Conservation (phyloP, 2,888 invertebrate genomes). For the Carpatolechia fugitivella region DNA sequence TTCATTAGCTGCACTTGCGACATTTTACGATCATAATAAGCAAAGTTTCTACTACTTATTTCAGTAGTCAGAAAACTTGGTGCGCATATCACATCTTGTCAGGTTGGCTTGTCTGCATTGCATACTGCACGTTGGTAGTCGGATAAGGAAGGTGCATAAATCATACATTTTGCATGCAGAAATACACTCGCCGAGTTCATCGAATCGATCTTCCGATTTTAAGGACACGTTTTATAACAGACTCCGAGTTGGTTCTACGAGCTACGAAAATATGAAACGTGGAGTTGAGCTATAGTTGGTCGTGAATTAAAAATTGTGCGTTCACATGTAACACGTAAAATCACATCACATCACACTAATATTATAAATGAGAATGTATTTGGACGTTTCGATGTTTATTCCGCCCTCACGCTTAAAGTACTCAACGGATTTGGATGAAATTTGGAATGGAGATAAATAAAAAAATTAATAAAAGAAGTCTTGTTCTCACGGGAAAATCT, state of each 20-base stretch:
- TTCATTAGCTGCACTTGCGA: too few relatives aligned
- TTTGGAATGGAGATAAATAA: too few relatives aligned
- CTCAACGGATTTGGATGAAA: too few relatives aligned
- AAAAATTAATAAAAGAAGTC: too few relatives aligned
- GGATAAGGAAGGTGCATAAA: slow-evolving; percentile 55
- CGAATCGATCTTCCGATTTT: slow-evolving; percentile 55
- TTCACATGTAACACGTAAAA: too few relatives aligned
- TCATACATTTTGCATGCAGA: slow-evolving; percentile 62
- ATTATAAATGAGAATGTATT: too few relatives aligned
- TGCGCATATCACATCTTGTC: slow-evolving; percentile 27
- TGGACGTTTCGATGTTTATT: too few relatives aligned
- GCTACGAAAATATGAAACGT: background rate
- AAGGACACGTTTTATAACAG: slow-evolving; percentile 47
- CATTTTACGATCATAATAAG: background rate
- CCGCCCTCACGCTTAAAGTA: too few relatives aligned
- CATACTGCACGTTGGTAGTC: slow-evolving; percentile 34
- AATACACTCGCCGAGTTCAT: slow-evolving; percentile 53
- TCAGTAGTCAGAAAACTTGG: too few relatives aligned
- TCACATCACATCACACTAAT: too few relatives aligned
- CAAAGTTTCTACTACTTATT: background rate
- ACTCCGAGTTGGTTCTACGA: slow-evolving; percentile 20
- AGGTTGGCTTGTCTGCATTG: slow-evolving; percentile 24
- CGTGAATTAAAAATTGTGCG: too few relatives aligned
- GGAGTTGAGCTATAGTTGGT: background rate
- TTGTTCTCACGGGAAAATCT: too few relatives aligned